Evolutionary conservation across 2,113 vertebrate species (phyloP).

Genomic region (Cervus canadensis): DNA sequence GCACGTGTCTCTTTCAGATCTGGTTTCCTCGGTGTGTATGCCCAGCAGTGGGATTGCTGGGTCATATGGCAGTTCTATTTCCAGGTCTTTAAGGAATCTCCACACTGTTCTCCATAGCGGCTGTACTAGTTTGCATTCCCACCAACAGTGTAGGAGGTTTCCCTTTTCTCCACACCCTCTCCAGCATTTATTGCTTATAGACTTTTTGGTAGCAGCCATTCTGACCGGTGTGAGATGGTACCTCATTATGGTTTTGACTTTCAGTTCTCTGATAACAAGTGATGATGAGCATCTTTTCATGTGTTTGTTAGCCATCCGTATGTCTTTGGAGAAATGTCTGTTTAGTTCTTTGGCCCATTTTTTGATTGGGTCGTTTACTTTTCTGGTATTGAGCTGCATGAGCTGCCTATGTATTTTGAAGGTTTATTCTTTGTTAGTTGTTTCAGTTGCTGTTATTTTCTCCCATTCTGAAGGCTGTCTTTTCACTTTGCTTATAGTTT

Average conservation of each 20-base stretch:
- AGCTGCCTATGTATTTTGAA: background rate
- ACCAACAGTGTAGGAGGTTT: background rate
- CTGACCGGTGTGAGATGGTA: background rate
- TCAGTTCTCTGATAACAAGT: background rate
- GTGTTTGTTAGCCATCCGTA: background rate
- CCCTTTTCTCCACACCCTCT: background rate
- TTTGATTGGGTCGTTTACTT: background rate
- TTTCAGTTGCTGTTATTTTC: background rate
- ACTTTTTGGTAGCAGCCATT: background rate
- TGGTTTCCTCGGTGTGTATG: background rate
- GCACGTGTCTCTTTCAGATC: background rate
- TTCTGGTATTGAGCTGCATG: background rate
- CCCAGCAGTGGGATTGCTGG: background rate
- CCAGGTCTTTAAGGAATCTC: background rate
- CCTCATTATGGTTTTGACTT: background rate
- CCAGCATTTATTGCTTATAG: background rate
- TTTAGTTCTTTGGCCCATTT: background rate
- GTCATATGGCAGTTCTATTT: background rate
- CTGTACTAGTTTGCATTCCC: background rate
- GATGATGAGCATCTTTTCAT: background rate
- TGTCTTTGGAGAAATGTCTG: background rate
- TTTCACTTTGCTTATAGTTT: background rate
- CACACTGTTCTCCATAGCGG: background rate
- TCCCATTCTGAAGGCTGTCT: background rate
- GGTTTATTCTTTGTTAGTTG: background rate